Evolutionary conservation across 2,797 vertebrate species (phyloP), one percentile per base, ranked within the genome.

Genomic region (Kryptopterus vitreolus): DNA sequence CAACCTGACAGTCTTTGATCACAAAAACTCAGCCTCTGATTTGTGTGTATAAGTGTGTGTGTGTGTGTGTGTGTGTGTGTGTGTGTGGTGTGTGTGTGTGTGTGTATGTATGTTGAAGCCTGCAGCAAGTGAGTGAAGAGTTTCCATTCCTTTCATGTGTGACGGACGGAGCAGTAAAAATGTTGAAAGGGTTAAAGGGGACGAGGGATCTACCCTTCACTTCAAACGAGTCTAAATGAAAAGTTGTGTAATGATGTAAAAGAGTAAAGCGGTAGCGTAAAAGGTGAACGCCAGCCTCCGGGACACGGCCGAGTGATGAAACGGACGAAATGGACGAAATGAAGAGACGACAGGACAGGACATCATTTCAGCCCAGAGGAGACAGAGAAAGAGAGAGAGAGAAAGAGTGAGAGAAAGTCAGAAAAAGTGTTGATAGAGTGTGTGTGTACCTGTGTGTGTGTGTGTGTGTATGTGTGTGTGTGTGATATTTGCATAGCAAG

Each of bases 81-180:
- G 76, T 73, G 68, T 76, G 72, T 58, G 78, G 53, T 81, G 69
- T 81, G 69, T 72, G 78, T 77, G 73, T 79, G 77, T 68, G 68
- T 33, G 83, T 59, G 61, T 48, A 53, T 71, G 50, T 71, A 43
- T 66, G 63, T 43, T 66, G 55, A 68, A 35, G 84, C 57, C 59
- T 59, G n/a, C 71, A 72, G 75, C 48, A n/a, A 78, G 22, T 38
- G 24, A 76, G 52, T 78, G 69, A 78, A 70, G 29, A 72, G 35
- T 75, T 50, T 62, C 61, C 22, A 59, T 52, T 61, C 63, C 85
- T 87, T 87, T 88, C 79, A 88, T 81, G 82, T 82, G 79, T 81
- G 86, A 84, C 69, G 70, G 81, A 78, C 85, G 88, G 43, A 11
- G 43, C 66, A 29, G 66, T 50, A 72, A 83, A 85, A 66, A 81